Conservation (phyloP, 1,140 invertebrate genomes). For the Sycophila sp. region DNA sequence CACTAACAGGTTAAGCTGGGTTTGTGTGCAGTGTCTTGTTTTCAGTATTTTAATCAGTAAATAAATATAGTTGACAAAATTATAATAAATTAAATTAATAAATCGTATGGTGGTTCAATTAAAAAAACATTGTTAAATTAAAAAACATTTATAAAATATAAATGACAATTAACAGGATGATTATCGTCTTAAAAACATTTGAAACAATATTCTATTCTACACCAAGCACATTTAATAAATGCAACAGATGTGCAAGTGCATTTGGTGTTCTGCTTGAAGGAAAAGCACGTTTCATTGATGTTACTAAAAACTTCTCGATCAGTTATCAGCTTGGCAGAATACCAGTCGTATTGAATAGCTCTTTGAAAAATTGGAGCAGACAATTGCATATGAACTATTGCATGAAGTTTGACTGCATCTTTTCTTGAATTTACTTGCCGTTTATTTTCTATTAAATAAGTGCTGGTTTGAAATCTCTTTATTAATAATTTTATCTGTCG, state of each 20-base stretch:
- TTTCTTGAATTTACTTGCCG: background rate
- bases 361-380: background rate
- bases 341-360: background rate
- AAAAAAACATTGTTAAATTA: too few relatives aligned
- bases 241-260: background rate
- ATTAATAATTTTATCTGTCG: background rate
- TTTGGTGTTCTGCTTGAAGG: background rate
- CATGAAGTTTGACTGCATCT: background rate
- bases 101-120: too few relatives aligned
- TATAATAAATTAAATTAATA: too few relatives aligned
- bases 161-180: background rate
- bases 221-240: constrained; percentile 19
- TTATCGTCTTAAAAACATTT: constrained; percentile 24
- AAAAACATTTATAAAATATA: too few relatives aligned
- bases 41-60: too few relatives aligned
- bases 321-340: too few relatives aligned
- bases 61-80: too few relatives aligned
- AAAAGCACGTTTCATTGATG: too few relatives aligned
- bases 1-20: too few relatives aligned
- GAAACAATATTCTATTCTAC: constrained; percentile 1
- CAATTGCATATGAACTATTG: background rate
- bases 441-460: background rate
- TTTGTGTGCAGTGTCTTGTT: too few relatives aligned
- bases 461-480: background rate
- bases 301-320: too few relatives aligned